Conservation (phyloP, 1,140 invertebrate species). For the Anoplolepis gracilipes region DNA sequence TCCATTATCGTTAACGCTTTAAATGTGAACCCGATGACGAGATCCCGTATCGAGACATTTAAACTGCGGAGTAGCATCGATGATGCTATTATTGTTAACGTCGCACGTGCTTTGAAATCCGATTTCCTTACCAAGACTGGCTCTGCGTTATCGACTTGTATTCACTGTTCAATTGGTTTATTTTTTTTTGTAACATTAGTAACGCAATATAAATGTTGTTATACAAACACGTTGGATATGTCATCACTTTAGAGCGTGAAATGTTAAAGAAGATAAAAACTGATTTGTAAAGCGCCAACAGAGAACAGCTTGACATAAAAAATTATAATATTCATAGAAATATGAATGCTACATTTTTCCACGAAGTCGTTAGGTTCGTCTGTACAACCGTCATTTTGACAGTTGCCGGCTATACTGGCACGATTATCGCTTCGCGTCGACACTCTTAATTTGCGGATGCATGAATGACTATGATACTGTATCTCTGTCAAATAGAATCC, state of each 20-base stretch:
- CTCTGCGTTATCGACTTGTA: conserved; percentile 26
- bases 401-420: neutral
- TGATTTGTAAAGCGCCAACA: neutral
- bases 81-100: conserved; percentile 47
- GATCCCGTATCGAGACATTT: conserved; percentile 14
- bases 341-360: neutral
- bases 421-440: conserved; percentile 1
- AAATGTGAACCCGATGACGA: conserved; percentile 31
- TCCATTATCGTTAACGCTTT: conserved; percentile 18
- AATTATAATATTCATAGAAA: neutral
- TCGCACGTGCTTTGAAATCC: conserved; percentile 52
- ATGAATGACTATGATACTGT: conserved; percentile 27
- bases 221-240: neutral
- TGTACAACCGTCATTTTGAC: neutral
- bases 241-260: neutral
- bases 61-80: neutral
- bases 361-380: neutral
- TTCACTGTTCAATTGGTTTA: conserved; percentile 7
- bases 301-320: neutral
- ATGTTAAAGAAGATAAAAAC: neutral
- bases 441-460: conserved; percentile 7
- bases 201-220: too few relatives aligned
- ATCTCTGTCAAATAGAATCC: conserved; percentile 25
- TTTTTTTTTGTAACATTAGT: neutral
- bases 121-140: conserved; percentile 37